phyloP scores from a whole-genome alignment of 2,113 vertebrate genomes.

The Candoia aspera region DNA sequence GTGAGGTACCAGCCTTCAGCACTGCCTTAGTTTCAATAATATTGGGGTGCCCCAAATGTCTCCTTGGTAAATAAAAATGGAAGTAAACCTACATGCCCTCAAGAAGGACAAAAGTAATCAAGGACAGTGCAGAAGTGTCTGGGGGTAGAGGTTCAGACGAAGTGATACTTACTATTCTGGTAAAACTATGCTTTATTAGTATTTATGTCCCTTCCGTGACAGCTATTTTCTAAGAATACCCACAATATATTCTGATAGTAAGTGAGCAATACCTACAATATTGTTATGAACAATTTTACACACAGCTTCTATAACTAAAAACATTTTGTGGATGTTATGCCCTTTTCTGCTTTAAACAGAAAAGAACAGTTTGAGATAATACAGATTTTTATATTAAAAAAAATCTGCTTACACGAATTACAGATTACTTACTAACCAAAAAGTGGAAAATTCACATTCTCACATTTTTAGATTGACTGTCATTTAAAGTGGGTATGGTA shows the following conservation, averaged over 20 bases:
- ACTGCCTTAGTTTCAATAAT: not conserved
- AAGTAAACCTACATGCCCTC: not conserved
- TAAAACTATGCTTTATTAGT: not conserved
- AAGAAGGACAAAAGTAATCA: not conserved
- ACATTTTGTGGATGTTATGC: not conserved
- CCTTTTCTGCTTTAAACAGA: not conserved
- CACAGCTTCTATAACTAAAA: not conserved
- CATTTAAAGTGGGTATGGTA: not conserved
- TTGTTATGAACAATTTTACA: not conserved
- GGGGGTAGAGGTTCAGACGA: not conserved
- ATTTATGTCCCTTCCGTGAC: not conserved
- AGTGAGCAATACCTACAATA: not conserved
- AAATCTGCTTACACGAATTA: not conserved
- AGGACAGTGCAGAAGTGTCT: not conserved
- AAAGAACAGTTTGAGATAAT: not conserved
- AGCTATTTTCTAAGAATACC: not conserved
- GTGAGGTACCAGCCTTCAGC: not conserved
- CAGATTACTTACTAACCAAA: not conserved
- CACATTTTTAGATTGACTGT: not conserved
- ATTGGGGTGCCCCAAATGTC: not conserved
- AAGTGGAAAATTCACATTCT: not conserved
- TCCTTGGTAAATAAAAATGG: not conserved
- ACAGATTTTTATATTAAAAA: not conserved
- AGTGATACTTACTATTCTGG: not conserved
- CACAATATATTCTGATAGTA: not conserved